phyloP scores from a whole-genome alignment of 2,113 vertebrate genomes.

The Lophotis ruficrista region DNA sequence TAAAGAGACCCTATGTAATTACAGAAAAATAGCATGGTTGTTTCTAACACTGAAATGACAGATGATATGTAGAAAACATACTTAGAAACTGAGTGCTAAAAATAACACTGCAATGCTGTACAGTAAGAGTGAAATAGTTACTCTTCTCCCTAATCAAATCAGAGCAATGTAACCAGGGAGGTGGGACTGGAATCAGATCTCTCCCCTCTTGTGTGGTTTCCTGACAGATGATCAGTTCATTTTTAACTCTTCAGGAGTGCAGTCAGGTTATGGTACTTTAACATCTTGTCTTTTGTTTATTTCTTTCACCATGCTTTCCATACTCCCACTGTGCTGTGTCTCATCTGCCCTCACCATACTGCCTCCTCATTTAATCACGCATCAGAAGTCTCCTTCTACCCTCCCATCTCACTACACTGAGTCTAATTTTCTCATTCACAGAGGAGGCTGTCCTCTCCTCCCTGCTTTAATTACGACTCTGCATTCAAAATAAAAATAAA shows the following conservation, averaged over 20 bases:
- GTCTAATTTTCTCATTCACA: slow-evolving; percentile 67
- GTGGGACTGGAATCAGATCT: not conserved
- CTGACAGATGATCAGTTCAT: slow-evolving; percentile 43
- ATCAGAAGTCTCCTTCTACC: slow-evolving; percentile 54
- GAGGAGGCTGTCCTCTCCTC: slow-evolving; percentile 61
- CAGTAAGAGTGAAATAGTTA: slow-evolving; percentile 24
- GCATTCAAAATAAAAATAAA: slow-evolving; percentile 34
- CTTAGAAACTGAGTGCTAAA: slow-evolving; percentile 13
- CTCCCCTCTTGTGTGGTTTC: not conserved
- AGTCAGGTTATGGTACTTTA: slow-evolving; percentile 41
- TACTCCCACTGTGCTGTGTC: slow-evolving; percentile 52
- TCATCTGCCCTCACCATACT: slow-evolving; percentile 52
- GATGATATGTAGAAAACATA: slow-evolving; percentile 5
- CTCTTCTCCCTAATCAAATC: not conserved
- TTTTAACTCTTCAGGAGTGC: slow-evolving; percentile 50
- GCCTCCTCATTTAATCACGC: slow-evolving; percentile 63
- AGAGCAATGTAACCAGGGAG: not conserved
- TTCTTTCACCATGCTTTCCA: slow-evolving; percentile 26
- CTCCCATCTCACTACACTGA: slow-evolving; percentile 49
- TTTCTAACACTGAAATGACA: slow-evolving; percentile 14
- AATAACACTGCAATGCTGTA: not conserved
- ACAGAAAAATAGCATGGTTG: not conserved
- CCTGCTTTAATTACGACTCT: slow-evolving; percentile 62
- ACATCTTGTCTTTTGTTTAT: slow-evolving; percentile 55
- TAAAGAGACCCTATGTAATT: not conserved